Conservation (phyloP, 2,888 invertebrate genomes). For the Panzeria rudis region DNA sequence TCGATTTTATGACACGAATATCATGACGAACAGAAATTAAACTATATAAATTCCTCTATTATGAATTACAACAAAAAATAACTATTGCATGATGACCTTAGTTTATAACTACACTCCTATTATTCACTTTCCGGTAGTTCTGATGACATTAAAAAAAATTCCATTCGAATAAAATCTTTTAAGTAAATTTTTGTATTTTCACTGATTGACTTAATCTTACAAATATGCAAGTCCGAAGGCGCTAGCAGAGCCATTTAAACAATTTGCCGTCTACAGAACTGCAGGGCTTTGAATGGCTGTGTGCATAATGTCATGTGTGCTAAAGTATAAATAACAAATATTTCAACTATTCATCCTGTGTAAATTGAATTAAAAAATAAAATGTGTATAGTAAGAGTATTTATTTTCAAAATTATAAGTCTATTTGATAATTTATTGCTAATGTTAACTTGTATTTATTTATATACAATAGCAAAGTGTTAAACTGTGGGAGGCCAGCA, state of each 20-base stretch:
- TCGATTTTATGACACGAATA: not conserved
- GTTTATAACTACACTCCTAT: not conserved
- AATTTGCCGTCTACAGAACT: not conserved
- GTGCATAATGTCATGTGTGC: not conserved
- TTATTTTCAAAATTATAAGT: constrained; percentile 15
- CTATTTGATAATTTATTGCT: constrained; percentile 35
- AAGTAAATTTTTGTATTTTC: not conserved
- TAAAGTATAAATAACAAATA: constrained; percentile 12
- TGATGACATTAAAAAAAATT: not conserved
- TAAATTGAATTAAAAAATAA: constrained; percentile 8
- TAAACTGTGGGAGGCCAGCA: constrained; percentile 16
- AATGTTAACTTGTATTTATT: constrained; percentile 3
- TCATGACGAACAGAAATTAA: not conserved
- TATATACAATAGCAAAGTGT: not conserved
- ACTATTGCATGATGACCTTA: constrained; percentile 18
- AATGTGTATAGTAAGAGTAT: not conserved
- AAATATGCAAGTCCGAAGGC: no score
- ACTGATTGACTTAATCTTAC: no score
- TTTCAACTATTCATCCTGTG: constrained; percentile 10
- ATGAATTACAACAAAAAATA: constrained; percentile 11
- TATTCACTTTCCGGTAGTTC: not conserved
- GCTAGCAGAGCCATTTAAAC: not conserved
- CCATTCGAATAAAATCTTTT: not conserved
- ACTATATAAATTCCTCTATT: constrained; percentile 11
- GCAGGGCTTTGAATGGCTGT: not conserved